Base-by-base conservation (phyloP, 2,113 vertebrate species). In the Clinocottus analis region DNA sequence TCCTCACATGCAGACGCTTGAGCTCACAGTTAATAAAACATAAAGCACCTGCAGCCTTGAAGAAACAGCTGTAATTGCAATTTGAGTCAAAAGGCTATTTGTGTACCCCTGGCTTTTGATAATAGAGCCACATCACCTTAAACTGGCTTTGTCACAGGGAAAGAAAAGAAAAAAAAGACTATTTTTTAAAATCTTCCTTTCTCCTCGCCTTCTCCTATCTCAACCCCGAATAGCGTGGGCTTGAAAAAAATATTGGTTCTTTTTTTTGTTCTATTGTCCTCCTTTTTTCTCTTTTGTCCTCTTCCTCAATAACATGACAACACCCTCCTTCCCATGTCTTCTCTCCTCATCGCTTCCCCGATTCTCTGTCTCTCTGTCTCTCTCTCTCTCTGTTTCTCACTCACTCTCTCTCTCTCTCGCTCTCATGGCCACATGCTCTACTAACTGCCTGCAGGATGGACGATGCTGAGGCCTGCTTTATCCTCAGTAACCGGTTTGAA, bases 401-500 rank as follows among this genome's bases (percentile, higher is more conserved):
- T 73, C 45, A 21, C 78, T 84, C 80, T 87, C 16, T 67, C 2
- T 68, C 19, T 67, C 29, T 75, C 67, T 73, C 45, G n/a, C 78
- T 84, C 80, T 87, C 16, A 35, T 87, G 83, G 79, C 68, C 76
- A 59, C 69, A 35, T 70, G 86, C 82, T 83, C 49, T 74, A 89
- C 80, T 92, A 87, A 89, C 90, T 77, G 79, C 86, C 89, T 87
- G 72, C 83, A 96, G 95, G 90, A 96, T 96, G 94, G 96, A 96
- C 84, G 95, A 96, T 84, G 96, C 95, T 6, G 95, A 96, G 87
- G 95, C 95, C 91, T 96, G 96, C 90, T 96, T 96, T 80, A 96
- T 96, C 89, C 95, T 96, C 90, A 96, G 95, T 77, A 96, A 96
- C 92, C 93, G 96, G 29, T 95, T 95, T 89, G 96, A 96, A 91